Conservation (phyloP, 2,113 vertebrate genomes). For the Sigmodon hispidus region DNA sequence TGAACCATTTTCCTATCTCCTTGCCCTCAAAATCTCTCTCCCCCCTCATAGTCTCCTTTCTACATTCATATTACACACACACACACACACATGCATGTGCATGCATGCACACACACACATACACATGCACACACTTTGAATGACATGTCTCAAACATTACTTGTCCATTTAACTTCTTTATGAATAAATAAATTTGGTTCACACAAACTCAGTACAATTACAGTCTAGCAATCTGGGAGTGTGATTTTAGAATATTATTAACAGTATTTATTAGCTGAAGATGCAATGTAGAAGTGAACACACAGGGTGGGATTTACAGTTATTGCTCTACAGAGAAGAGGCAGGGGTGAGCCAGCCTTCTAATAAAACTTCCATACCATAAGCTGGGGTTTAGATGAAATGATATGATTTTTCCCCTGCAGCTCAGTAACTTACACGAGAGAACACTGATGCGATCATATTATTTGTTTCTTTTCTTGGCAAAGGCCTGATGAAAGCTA, state of each 20-base stretch:
- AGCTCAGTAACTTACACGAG: conserved; percentile 73
- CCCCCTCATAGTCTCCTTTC: background rate
- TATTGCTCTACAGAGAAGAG: conserved; percentile 50
- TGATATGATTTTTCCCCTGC: conserved; percentile 65
- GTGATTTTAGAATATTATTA: conserved; percentile 74
- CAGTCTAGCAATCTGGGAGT: conserved; percentile 17
- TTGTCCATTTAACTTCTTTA: conserved; percentile 69
- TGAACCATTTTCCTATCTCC: background rate
- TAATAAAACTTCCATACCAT: conserved; percentile 67
- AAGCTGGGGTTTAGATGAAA: conserved; percentile 64
- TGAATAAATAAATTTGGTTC: conserved; percentile 64
- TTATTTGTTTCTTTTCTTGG: conserved; percentile 70
- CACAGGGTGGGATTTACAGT: conserved; percentile 68
- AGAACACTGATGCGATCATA: conserved; percentile 72
- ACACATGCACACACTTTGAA: conserved; percentile 12
- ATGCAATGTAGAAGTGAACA: conserved; percentile 50
- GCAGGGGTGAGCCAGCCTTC: conserved; percentile 47
- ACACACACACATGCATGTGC: background rate
- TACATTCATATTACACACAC: background rate
- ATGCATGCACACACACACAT: background rate
- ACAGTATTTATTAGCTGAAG: conserved; percentile 70
- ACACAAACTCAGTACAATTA: conserved; percentile 63
- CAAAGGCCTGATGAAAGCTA: conserved; percentile 68
- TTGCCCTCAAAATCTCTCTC: background rate
- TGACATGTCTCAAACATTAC: conserved; percentile 30